A percentile compares a stretch with the other conserved stretches of the same genome.
Conservation (phyloP, 2,113 vertebrate species). For the Progne subis region DNA sequence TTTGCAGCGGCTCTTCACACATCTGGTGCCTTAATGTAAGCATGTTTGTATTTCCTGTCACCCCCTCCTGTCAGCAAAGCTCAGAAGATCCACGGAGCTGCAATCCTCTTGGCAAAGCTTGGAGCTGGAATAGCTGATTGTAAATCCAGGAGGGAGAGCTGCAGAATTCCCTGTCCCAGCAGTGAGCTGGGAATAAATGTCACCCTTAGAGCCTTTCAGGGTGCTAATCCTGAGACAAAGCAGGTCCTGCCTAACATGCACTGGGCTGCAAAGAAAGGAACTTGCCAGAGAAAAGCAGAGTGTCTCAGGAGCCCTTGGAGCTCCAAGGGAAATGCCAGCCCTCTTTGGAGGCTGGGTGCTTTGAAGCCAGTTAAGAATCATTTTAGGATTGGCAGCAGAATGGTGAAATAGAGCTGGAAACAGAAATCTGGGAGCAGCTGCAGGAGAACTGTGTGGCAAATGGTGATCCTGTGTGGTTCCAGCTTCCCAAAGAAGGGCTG, state of each 20-base stretch:
- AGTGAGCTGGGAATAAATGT: background rate
- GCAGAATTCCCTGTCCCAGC: background rate
- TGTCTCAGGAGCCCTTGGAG: background rate
- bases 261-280: background rate
- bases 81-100: background rate
- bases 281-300: background rate
- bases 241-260: background rate
- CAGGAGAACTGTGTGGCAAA: background rate
- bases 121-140: background rate
- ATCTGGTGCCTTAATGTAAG: conserved; percentile 3
- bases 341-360: background rate
- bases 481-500: background rate
- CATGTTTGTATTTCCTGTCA: background rate
- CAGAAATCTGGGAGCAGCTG: background rate
- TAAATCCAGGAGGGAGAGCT: background rate
- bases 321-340: background rate
- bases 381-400: background rate
- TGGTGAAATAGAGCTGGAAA: background rate
- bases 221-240: background rate
- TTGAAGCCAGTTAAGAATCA: background rate
- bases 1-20: conserved; percentile 2
- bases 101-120: background rate
- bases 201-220: background rate
- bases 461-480: background rate
- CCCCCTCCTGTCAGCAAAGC: background rate